Conservation (phyloP, 2,113 vertebrate genomes). For the Lonchura striata region DNA sequence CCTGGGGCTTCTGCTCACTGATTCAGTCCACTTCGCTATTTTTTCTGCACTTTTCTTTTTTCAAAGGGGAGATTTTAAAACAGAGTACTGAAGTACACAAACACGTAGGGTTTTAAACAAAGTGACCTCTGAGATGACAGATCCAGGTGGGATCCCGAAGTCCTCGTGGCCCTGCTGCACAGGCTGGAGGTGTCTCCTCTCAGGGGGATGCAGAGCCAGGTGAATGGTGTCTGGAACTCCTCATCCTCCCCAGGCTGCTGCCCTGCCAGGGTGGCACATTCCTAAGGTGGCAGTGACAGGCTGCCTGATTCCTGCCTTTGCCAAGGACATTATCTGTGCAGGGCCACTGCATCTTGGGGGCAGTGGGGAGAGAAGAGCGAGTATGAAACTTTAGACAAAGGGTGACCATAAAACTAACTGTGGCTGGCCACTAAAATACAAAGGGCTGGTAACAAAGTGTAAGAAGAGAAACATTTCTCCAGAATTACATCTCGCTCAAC, state of each 20-base stretch:
- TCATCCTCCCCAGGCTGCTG: neutral
- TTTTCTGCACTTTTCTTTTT: neutral
- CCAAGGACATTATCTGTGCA: neutral
- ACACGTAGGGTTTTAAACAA: accelerated
- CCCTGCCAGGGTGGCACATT: neutral
- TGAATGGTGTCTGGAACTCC: accelerated
- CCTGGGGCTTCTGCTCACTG: neutral
- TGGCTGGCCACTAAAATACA: neutral
- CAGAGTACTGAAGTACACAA: accelerated
- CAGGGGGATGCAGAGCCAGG: neutral
- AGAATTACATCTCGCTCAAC: neutral
- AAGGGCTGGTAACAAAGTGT: neutral
- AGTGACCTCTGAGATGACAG: neutral
- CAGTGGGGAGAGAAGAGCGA: neutral
- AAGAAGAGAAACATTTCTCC: neutral
- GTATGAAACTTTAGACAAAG: neutral
- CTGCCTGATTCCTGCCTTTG: neutral
- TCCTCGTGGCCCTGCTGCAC: neutral
- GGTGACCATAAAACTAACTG: neutral
- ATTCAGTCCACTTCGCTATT: accelerated
- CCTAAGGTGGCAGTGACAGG: accelerated
- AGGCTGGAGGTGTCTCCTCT: neutral
- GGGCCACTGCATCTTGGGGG: too few relatives aligned
- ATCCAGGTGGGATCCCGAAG: neutral
- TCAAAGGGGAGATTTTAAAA: neutral